These are phyloP conservation scores for Diplodus sargus DNA, from an alignment of 2,797 vertebrate genomes.

Conservation along the genomic window DNA sequence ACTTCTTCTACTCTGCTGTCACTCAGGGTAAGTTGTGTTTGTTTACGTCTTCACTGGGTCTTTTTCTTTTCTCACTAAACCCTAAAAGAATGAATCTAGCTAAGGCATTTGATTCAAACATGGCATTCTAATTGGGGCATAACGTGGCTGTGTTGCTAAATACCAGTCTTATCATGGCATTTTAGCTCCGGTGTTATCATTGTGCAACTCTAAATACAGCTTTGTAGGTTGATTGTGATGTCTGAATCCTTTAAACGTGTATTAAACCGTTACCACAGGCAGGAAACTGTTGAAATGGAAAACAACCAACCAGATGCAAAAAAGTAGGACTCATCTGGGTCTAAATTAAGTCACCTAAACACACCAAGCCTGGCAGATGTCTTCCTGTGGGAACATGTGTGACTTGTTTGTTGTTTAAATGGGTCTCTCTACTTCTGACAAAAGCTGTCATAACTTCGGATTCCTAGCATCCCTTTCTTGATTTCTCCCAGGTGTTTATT, in stretches of 20 bases:
- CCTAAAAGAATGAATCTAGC: not conserved
- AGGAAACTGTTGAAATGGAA: not conserved
- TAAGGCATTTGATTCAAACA: not conserved
- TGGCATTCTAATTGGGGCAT: no score
- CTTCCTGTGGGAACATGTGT: not conserved
- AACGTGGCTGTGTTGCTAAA: not conserved
- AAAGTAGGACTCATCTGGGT: not conserved
- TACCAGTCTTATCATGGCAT: not conserved
- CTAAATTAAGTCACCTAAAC: not conserved
- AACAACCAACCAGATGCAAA: not conserved
- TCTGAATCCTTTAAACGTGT: not conserved
- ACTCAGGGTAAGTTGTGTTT: slow-evolving; percentile 56
- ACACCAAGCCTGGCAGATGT: no score
- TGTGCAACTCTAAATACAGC: not conserved
- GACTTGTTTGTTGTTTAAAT: not conserved
- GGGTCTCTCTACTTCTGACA: not conserved
- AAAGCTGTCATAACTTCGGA: not conserved
- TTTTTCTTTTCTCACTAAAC: not conserved
- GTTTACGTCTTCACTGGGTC: not conserved
- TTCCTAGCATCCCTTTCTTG: not conserved
- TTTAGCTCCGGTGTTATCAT: not conserved
- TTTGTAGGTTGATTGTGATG: not conserved
- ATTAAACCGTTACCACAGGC: no score
- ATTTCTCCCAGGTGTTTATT: not conserved
- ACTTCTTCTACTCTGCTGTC: not conserved